Evolutionary conservation across 2,888 invertebrate species (phyloP).

Genomic region (Scaptomyza caliginosa): DNA sequence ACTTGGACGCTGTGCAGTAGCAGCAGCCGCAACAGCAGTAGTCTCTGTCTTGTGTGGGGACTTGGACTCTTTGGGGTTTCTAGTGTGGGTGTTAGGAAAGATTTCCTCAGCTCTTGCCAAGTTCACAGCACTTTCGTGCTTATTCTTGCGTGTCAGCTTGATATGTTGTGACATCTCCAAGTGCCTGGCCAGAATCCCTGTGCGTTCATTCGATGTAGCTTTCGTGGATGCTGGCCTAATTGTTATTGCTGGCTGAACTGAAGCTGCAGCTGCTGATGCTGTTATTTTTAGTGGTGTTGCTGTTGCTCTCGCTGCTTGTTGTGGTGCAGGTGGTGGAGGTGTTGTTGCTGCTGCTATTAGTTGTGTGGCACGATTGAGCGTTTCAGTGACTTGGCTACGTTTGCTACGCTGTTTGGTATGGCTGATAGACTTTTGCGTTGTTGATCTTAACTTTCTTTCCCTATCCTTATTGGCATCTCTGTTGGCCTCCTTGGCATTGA

Average conservation of each 20-base stretch:
- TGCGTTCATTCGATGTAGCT: constrained; percentile 3
- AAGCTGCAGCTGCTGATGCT: not conserved
- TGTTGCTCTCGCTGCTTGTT: not conserved
- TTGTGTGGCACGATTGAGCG: not conserved
- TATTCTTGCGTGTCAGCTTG: constrained; percentile 16
- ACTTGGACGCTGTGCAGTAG: constrained; percentile 13
- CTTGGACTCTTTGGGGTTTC: constrained; percentile 19
- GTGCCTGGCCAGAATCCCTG: constrained; percentile 2
- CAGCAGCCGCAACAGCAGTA: not conserved
- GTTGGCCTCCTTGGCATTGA: constrained; percentile 30
- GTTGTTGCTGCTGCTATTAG: not conserved
- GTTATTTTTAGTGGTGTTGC: not conserved
- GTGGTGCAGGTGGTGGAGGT: not conserved
- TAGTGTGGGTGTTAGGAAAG: not conserved
- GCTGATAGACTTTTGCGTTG: constrained; percentile 3
- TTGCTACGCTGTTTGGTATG: constrained; percentile 15
- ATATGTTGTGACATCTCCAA: constrained; percentile 1
- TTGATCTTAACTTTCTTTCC: constrained; percentile 21
- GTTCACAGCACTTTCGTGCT: constrained; percentile 1
- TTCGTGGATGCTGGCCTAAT: not conserved
- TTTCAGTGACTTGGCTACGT: constrained; percentile 16
- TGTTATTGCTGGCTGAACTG: not conserved
- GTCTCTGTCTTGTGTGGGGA: constrained; percentile 13
- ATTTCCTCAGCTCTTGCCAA: constrained; percentile 16
- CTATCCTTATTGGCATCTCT: constrained; percentile 35